Percentiles rank a stretch among this genome's conserved stretches.
Conservation (phyloP, 2,797 vertebrate species). For the Mormyrus hasselquistii region DNA sequence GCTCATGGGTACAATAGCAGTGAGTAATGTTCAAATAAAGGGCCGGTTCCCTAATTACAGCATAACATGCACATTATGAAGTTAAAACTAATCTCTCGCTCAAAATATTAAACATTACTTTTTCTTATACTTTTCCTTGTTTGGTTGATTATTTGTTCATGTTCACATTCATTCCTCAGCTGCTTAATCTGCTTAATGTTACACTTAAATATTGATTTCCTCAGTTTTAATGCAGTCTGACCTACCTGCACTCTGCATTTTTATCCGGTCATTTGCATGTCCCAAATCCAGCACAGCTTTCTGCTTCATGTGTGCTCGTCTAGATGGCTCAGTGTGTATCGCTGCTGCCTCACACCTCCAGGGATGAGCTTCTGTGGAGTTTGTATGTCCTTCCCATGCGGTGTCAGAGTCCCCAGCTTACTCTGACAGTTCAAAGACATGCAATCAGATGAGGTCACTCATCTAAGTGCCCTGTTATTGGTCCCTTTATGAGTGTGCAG, state of each 20-base stretch:
- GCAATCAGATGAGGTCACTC: neutral
- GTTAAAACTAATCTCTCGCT: neutral
- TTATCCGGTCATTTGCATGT: neutral
- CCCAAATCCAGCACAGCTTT: neutral
- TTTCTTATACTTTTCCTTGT: neutral
- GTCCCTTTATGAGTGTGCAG: neutral
- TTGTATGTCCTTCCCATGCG: neutral
- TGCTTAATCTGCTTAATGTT: neutral
- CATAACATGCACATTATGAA: neutral
- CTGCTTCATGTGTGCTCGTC: neutral
- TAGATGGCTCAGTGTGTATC: neutral
- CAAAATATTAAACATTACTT: neutral
- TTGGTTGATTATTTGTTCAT: neutral
- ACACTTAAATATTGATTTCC: neutral
- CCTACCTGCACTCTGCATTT: neutral
- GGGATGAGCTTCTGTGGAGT: neutral
- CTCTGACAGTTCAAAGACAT: neutral
- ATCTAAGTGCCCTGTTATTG: neutral
- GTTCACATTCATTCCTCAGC: neutral
- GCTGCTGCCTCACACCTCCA: neutral
- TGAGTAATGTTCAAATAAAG: neutral
- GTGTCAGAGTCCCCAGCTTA: neutral
- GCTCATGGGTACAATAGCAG: neutral
- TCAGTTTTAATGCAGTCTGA: neutral
- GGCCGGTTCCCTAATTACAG: neutral